Percentiles rank a stretch among this genome's conserved stretches.
These are phyloP conservation scores for Ursus arctos DNA, from an alignment of 2,113 vertebrate genomes.

Conservation along the genomic window DNA sequence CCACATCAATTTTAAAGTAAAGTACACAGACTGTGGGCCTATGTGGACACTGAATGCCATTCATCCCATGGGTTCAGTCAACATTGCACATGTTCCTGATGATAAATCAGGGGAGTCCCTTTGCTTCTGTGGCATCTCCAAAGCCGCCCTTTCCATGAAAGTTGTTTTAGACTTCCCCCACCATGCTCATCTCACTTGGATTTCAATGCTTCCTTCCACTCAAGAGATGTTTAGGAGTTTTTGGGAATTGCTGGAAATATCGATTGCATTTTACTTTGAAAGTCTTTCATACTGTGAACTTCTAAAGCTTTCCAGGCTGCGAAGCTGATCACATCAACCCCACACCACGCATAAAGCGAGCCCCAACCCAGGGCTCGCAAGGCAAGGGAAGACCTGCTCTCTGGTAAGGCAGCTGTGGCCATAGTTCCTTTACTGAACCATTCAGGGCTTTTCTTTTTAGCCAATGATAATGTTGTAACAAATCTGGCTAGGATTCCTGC, in stretches of 20 bases:
- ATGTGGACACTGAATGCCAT: not conserved
- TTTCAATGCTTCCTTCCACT: slow-evolving; percentile 93
- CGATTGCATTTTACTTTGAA: slow-evolving; percentile 94
- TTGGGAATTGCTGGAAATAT: slow-evolving; percentile 93
- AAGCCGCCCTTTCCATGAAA: not conserved
- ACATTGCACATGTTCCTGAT: not conserved
- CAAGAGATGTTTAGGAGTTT: slow-evolving; percentile 76
- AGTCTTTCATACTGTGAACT: slow-evolving; percentile 88
- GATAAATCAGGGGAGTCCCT: not conserved
- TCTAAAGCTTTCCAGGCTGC: too few relatives aligned
- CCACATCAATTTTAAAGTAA: not conserved
- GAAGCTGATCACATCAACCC: too few relatives aligned
- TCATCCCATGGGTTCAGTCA: not conserved
- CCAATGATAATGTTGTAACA: slow-evolving; percentile 93
- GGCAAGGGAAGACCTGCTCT: too few relatives aligned
- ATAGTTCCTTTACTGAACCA: slow-evolving; percentile 92
- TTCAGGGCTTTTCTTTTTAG: slow-evolving; percentile 95
- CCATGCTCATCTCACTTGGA: slow-evolving; percentile 88
- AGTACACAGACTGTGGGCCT: not conserved
- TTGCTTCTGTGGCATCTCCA: not conserved
- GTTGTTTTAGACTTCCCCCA: not conserved
- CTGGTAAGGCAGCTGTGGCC: too few relatives aligned
- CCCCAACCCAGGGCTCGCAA: too few relatives aligned
- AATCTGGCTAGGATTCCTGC: slow-evolving; percentile 95
- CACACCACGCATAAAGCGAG: too few relatives aligned